A percentile compares a stretch with the other conserved stretches of the same genome.
phyloP scores from a whole-genome alignment of 2,888 invertebrate species.

The Venusia cambrica region DNA sequence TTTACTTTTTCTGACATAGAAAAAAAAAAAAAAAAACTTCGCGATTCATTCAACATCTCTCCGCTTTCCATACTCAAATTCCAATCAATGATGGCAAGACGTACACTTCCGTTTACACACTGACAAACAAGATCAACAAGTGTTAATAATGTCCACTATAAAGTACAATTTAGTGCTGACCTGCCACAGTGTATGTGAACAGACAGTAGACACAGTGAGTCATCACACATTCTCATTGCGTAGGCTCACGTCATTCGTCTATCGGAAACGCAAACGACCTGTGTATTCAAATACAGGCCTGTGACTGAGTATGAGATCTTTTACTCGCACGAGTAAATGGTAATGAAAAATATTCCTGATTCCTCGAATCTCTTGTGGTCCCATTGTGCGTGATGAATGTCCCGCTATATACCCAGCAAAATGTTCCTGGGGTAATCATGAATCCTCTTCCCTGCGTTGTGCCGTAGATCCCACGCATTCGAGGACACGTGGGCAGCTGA shows the following conservation, averaged over 20 bases:
- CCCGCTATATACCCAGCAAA: too few relatives aligned
- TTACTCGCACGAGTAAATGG: too few relatives aligned
- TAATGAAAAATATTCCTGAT: too few relatives aligned
- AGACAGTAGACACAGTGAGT: slow-evolving; percentile 29
- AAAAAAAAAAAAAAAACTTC: too few relatives aligned
- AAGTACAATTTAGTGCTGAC: slow-evolving; percentile 19
- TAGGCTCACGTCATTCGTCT: slow-evolving; percentile 60
- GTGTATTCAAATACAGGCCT: slow-evolving; percentile 54
- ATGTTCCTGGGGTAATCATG: too few relatives aligned
- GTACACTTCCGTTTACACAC: slow-evolving; percentile 22
- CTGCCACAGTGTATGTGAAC: slow-evolving; percentile 12
- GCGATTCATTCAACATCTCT: slow-evolving; percentile 9
- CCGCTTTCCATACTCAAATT: slow-evolving; percentile 20
- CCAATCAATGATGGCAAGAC: slow-evolving; percentile 23
- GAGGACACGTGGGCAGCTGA: too few relatives aligned
- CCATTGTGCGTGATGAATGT: too few relatives aligned
- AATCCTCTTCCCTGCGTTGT: too few relatives aligned
- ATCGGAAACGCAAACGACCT: slow-evolving; percentile 74
- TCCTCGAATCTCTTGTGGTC: too few relatives aligned
- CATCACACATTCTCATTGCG: slow-evolving; percentile 58
- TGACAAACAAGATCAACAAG: slow-evolving; percentile 18
- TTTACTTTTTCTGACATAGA: too few relatives aligned
- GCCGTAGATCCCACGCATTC: too few relatives aligned
- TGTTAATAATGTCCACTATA: slow-evolving; percentile 21
- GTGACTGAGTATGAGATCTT: slow-evolving; percentile 10